phyloP scores from a whole-genome alignment of 2,113 vertebrate genomes.

The Lycaon pictus region DNA sequence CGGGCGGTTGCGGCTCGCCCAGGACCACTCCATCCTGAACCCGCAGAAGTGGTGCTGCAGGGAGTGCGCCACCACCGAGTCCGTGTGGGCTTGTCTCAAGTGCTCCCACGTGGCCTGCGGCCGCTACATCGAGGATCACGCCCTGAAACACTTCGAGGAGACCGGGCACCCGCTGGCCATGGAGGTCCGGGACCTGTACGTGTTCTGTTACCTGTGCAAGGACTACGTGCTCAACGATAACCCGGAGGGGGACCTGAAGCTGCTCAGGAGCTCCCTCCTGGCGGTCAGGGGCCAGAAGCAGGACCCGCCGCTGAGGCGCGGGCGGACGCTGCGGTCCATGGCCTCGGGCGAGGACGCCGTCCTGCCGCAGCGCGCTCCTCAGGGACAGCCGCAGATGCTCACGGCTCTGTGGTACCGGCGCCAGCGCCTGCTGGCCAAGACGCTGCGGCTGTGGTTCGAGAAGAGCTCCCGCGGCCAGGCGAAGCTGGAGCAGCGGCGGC shows the following conservation, averaged over 20 bases:
- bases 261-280: constrained; percentile 95
- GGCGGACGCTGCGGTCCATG: constrained; percentile 93
- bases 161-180: constrained; percentile 95
- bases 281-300: constrained; percentile 88
- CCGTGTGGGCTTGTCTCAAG: constrained; percentile 98
- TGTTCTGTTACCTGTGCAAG: constrained; percentile 97
- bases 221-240: constrained; percentile 99
- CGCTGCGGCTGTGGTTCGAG: constrained; percentile 90
- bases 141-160: constrained; percentile 95
- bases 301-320: constrained; percentile 83
- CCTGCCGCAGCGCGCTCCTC: constrained; percentile 83
- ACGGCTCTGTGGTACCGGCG: constrained; percentile 94
- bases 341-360: constrained; percentile 85
- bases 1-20: constrained; percentile 96
- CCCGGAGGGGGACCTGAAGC: constrained; percentile 96
- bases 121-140: constrained; percentile 96
- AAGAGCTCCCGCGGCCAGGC: constrained; percentile 90
- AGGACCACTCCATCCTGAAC: constrained; percentile 99
- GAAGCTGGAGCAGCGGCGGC: constrained; percentile 88
- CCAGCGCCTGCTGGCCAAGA: constrained; percentile 92
- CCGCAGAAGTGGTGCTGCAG: constrained; percentile 98
- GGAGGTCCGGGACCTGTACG: constrained; percentile 97
- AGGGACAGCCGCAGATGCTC: constrained; percentile 92
- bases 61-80: constrained; percentile 96
- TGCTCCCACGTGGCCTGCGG: constrained; percentile 98